Evolutionary conservation across 2,888 invertebrate species (phyloP).

Genomic region (Pogonocherus hispidulus): DNA sequence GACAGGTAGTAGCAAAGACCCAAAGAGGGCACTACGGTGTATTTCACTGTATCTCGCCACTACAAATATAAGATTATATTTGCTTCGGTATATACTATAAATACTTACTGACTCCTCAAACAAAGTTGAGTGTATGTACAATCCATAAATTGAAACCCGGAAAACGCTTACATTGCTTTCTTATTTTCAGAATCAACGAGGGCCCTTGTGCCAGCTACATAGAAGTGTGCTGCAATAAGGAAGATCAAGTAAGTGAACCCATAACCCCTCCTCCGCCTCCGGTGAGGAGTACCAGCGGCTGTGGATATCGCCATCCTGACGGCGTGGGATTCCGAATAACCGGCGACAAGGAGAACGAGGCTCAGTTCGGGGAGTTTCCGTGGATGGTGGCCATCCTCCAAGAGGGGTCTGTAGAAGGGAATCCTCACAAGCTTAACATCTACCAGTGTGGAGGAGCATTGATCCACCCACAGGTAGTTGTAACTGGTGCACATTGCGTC

Average conservation of each 20-base stretch:
- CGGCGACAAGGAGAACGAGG: conserved; percentile 76
- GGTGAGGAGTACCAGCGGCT: conserved; percentile 67
- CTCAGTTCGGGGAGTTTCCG: conserved; percentile 85
- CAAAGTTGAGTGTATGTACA: too few relatives aligned
- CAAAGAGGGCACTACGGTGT: too few relatives aligned
- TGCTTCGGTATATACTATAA: too few relatives aligned
- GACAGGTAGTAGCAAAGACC: too few relatives aligned
- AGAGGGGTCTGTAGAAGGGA: conserved; percentile 71
- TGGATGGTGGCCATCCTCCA: conserved; percentile 85
- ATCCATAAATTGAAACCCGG: too few relatives aligned
- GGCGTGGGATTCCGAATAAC: conserved; percentile 83
- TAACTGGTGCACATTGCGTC: conserved; percentile 88
- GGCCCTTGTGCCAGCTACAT: conserved; percentile 69
- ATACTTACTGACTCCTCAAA: too few relatives aligned
- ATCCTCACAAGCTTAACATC: conserved; percentile 50
- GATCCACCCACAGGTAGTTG: conserved; percentile 80
- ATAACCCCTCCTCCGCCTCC: conserved; percentile 55
- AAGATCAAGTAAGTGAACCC: conserved; percentile 55
- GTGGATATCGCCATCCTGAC: conserved; percentile 80
- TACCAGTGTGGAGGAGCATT: conserved; percentile 81
- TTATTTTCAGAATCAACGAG: conserved; percentile 51
- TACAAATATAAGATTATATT: too few relatives aligned
- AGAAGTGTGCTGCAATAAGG: conserved; percentile 72
- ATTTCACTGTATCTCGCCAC: too few relatives aligned
- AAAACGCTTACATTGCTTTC: background rate